phyloP scores from a whole-genome alignment of 2,888 invertebrate species.

The Phytoseiulus persimilis region DNA sequence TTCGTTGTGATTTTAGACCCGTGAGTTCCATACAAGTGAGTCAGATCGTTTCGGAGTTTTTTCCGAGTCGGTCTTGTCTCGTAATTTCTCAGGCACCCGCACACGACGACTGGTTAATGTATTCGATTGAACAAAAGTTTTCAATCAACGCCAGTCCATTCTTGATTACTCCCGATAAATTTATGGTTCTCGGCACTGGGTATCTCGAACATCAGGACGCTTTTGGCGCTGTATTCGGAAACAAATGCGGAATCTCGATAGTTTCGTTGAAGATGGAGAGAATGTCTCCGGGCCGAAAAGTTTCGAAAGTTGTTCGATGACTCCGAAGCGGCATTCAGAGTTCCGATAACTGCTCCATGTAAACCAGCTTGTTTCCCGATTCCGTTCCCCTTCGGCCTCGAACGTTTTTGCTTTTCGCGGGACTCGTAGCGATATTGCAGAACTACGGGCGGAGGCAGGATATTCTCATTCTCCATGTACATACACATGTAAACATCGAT shows the following conservation, averaged over 20 bases:
- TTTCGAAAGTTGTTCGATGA: not conserved
- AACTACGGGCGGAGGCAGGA: too few species aligned
- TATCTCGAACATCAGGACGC: not conserved
- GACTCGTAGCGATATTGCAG: too few species aligned
- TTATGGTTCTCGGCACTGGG: not conserved
- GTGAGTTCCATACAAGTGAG: not conserved
- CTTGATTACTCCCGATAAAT: not conserved
- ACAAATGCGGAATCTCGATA: not conserved
- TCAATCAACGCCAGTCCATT: not conserved
- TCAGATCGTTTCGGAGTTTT: not conserved
- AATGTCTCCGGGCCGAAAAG: not conserved
- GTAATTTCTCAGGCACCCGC: not conserved
- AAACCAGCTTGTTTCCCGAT: too few species aligned
- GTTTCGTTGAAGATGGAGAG: not conserved
- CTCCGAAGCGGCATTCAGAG: not conserved
- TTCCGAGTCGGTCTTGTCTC: not conserved
- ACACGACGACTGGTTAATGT: not conserved
- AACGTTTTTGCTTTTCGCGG: too few species aligned
- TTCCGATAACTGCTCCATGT: not conserved
- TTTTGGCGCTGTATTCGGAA: not conserved
- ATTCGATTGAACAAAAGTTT: not conserved
- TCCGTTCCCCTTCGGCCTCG: too few species aligned
- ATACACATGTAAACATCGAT: too few species aligned
- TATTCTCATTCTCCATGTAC: too few species aligned
- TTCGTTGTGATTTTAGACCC: not conserved